Base-by-base conservation (phyloP, 2,888 invertebrate species). In the Lasioglossum calceatum region DNA sequence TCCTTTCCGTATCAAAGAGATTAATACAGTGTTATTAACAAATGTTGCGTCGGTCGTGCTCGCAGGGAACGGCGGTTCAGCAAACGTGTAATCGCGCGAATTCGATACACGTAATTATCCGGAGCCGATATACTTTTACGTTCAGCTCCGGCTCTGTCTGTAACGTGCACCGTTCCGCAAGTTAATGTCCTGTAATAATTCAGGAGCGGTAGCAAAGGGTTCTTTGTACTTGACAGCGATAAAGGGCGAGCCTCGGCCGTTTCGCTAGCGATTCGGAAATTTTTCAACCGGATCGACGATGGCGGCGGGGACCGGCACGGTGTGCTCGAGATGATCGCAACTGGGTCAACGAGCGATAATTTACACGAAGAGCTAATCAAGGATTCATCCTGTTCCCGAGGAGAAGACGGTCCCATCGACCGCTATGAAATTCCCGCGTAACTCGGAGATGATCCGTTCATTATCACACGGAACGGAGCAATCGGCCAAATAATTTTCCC, bases 401-500 rank as follows among this genome's bases (percentile, higher is more conserved):
- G 47, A n/a, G 79, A 81, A 82, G 80, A 81, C 81, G 77, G 23
- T 75, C 50, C 78, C 27, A 39, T 54, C 71, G 77, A 72, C 70
- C 58, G 70, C 74, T 61, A 79, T 61, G 82, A 87, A 79, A 87
- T 89, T 88, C 79, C 71, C 73, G 44, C 70, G 76, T 70, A 71
- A 71, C 72, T 73, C 74, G 7, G 50, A 7, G 75, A 84, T 82
- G 81, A 83, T 86, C 61, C 89, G 79, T 87, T 87, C 77, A 79
- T 90, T 90, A 82, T 79, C 79, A 76, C 84, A 32, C 75, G 71
- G 70, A 58, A 73, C 47, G 70, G 73, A 81, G 67, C 74, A 81
- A 81, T 82, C 82, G 72, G 77, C 16, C 84, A 77, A 88, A 88
- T 87, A 85, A 91, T 88, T 89, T 82, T 39, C 79, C 67, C 82